Conservation (phyloP, 64 coral and sea anemone genomes). For the Cladopsammia gracilis region DNA sequence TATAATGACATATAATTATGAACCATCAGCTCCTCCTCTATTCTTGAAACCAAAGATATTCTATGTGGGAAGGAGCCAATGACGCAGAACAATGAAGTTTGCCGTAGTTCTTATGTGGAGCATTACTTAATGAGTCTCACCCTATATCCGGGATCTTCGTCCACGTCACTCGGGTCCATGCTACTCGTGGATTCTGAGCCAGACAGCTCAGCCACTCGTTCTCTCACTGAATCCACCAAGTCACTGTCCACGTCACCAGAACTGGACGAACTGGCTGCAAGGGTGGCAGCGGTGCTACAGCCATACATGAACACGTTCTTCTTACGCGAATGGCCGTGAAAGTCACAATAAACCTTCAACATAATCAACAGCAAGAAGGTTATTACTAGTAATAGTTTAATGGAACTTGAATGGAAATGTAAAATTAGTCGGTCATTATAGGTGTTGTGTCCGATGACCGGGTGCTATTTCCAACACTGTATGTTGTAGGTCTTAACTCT, state of each 20-base stretch:
- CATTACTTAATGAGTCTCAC: slow-evolving; percentile 13
- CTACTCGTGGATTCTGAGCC: slow-evolving; percentile 86
- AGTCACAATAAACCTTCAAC: slow-evolving; percentile 95
- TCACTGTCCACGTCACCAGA: slow-evolving; percentile 79
- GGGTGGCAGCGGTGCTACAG: slow-evolving; percentile 76
- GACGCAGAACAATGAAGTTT: too few relatives aligned
- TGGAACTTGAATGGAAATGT: too few relatives aligned
- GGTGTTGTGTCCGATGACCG: too few relatives aligned
- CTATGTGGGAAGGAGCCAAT: too few relatives aligned
- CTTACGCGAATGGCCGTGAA: slow-evolving; percentile 98
- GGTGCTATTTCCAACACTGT: too few relatives aligned
- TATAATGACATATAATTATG: too few relatives aligned
- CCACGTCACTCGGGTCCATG: slow-evolving; percentile 81
- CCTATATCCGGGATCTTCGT: slow-evolving; percentile 87
- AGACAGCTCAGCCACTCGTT: slow-evolving; percentile 67
- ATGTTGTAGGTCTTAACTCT: too few relatives aligned
- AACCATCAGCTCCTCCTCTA: too few relatives aligned
- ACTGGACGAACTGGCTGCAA: slow-evolving; percentile 65
- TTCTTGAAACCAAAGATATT: too few relatives aligned
- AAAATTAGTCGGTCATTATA: too few relatives aligned
- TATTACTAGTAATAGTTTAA: not conserved
- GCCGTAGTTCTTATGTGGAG: too few relatives aligned
- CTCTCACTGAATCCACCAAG: slow-evolving; percentile 53
- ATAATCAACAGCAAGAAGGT: not conserved
- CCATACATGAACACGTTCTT: slow-evolving; percentile 99